Evolutionary conservation across 1,140 invertebrate genomes (phyloP), one percentile per base, ranked within the genome.

Genomic region (Ostrea edulis): DNA sequence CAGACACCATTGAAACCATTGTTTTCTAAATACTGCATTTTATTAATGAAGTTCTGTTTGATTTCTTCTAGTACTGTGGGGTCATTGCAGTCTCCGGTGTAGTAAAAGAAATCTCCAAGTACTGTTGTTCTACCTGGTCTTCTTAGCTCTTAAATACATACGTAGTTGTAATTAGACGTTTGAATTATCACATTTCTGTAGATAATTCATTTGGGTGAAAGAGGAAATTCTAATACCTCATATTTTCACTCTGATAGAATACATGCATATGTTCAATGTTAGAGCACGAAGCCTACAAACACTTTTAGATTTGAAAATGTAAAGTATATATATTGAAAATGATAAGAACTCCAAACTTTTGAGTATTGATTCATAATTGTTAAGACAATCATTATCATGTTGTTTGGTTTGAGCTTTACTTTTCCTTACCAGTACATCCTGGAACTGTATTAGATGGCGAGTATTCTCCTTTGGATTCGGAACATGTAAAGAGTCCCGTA

Each of bases 401-500:
- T 44, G 35, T 5, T 44, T 44, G 35, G 35, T 44, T 44, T 44
- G 35, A 5, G 1, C 35, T 44, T 44, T 44, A 44, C 35, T 44
- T 44, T 82, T 51, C 11, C 58, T 55, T 84, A 89, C 88, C 29
- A 53, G 88, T 86, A 55, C 88, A 89, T 22, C 81, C 88, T 9
- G 88, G 88, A 54, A 84, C 82, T 51, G 55, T 84, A 20, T 82
- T 53, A 11, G 81, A 51, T 62, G 88, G 88, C 44, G 52, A 84
- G 85, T 85, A 89, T 82, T 84, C 83, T 35, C 88, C 88, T n/a
- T 20, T 51, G 14, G n/a, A 82, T 22, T 84, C 85, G 0, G 88
- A 89, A 20, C 88, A 89, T 0, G 85, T 84, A 68, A 89, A 89
- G 11, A 84, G 35, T 55, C 88, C 88, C 9, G 77, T 83, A 51